phyloP scores from a whole-genome alignment of 2,113 vertebrate species.

The Ranitomeya variabilis region DNA sequence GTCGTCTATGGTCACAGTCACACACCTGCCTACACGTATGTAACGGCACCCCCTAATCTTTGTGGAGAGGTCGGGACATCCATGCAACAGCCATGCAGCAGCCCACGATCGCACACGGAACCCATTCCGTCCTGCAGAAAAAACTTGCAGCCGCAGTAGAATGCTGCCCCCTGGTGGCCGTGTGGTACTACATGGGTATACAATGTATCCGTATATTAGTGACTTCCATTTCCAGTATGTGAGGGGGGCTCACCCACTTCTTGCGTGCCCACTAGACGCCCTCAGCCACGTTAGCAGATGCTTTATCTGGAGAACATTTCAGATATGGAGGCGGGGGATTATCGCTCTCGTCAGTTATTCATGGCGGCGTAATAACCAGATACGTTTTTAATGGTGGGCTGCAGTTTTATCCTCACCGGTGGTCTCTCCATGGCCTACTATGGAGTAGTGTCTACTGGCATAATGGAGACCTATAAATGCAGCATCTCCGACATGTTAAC shows the following conservation, averaged over 20 bases:
- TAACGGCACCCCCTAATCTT: too few species aligned
- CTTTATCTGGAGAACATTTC: constrained; percentile 59
- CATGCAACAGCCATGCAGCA: too few species aligned
- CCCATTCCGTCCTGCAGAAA: too few species aligned
- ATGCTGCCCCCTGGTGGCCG: background rate
- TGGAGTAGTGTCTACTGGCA: constrained; percentile 71
- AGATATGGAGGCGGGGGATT: constrained; percentile 61
- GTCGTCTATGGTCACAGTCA: too few species aligned
- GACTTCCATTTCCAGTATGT: too few species aligned
- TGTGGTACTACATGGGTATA: background rate
- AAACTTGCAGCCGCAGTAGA: too few species aligned
- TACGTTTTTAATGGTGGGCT: constrained; percentile 70
- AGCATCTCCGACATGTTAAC: constrained; percentile 65
- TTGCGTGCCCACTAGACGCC: background rate
- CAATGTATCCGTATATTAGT: too few species aligned
- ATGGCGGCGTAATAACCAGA: constrained; percentile 62
- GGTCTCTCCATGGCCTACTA: constrained; percentile 68
- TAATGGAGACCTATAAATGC: constrained; percentile 72
- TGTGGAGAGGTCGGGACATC: too few species aligned
- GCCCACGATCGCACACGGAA: too few species aligned
- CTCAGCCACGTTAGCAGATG: constrained; percentile 4
- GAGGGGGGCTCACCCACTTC: background rate
- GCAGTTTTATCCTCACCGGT: constrained; percentile 74
- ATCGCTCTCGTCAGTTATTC: constrained; percentile 61
- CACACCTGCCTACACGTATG: too few species aligned